Conservation (phyloP, 2,113 vertebrate genomes). For the Dipodomys ordii region DNA sequence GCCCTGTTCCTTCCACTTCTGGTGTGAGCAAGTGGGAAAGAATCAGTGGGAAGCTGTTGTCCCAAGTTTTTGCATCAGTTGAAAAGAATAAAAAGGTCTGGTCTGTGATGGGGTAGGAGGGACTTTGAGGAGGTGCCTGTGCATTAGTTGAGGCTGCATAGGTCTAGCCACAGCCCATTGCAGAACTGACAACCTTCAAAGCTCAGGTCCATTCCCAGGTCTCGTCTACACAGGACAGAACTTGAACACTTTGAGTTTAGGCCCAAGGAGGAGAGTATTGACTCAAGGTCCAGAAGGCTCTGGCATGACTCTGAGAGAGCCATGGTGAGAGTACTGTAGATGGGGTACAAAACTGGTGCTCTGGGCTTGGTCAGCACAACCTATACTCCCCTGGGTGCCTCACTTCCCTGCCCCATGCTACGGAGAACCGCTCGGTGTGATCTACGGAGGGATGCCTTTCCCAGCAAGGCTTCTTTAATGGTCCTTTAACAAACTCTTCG, state of each 20-base stretch:
- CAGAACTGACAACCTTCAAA: neutral
- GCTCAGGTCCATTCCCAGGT: neutral
- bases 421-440: constrained; percentile 15
- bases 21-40: neutral
- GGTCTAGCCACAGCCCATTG: neutral
- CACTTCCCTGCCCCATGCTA: neutral
- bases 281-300: neutral
- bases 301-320: neutral
- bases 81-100: neutral
- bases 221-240: neutral
- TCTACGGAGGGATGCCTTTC: constrained; percentile 69
- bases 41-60: neutral
- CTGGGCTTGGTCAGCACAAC: neutral
- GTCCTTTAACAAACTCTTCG: constrained; percentile 84
- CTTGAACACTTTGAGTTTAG: neutral
- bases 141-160: neutral
- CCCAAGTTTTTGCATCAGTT: neutral
- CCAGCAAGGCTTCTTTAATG: constrained; percentile 81
- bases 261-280: neutral
- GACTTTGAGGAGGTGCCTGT: neutral
- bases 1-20: too few species aligned
- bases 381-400: neutral
- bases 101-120: neutral
- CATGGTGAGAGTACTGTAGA: neutral
- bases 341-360: neutral